Conservation (phyloP, 2,888 invertebrate species). For the Xestia ashworthii region DNA sequence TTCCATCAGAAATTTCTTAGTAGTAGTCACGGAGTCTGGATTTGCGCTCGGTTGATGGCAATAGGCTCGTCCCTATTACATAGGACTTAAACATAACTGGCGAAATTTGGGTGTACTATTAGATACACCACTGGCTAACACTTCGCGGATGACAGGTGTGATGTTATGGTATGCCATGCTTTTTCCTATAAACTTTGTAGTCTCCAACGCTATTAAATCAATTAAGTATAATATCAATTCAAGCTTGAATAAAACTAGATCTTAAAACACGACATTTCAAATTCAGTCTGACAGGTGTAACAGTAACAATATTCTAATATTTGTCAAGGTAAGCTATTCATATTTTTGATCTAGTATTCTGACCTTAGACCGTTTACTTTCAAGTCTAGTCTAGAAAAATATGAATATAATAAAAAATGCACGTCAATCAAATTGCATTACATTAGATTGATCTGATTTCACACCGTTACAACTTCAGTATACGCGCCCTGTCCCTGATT, state of each 20-base stretch:
- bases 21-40: too few species aligned
- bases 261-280: constrained; percentile 28
- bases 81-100: too few species aligned
- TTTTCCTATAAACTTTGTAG: not conserved
- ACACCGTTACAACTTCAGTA: not conserved
- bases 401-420: constrained; percentile 55
- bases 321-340: constrained; percentile 62
- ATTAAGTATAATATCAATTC: constrained; percentile 2
- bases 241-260: constrained; percentile 13
- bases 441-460: constrained; percentile 44
- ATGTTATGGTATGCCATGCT: too few species aligned
- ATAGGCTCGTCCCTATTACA: too few species aligned
- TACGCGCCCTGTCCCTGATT: not conserved
- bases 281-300: constrained; percentile 41
- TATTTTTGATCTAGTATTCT: constrained; percentile 61
- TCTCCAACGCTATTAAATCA: not conserved
- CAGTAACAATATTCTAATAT: constrained; percentile 56
- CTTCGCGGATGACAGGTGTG: too few species aligned
- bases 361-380: constrained; percentile 69
- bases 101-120: too few species aligned
- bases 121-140: too few species aligned
- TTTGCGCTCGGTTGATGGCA: too few species aligned
- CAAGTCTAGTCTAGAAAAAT: constrained; percentile 68
- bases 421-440: constrained; percentile 61
- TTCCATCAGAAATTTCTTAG: too few species aligned